phyloP scores from a whole-genome alignment of 2,113 vertebrate species.

The Cynopterus brachyotis region DNA sequence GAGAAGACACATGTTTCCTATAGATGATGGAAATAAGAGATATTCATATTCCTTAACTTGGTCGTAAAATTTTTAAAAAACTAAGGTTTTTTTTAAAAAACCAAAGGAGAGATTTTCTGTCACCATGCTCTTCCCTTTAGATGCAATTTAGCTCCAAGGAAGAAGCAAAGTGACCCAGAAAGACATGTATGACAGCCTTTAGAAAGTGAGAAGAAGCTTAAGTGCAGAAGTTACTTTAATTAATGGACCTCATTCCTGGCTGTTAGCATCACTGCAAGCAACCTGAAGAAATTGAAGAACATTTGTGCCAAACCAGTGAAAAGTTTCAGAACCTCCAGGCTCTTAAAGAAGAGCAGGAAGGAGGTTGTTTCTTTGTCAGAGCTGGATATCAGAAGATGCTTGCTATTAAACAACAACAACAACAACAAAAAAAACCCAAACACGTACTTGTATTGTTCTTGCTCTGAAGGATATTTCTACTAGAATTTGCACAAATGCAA shows the following conservation, averaged over 20 bases:
- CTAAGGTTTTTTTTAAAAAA: background rate
- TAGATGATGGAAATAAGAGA: background rate
- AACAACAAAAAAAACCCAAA: background rate
- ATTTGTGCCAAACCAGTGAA: background rate
- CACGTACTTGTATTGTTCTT: background rate
- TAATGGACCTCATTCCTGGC: background rate
- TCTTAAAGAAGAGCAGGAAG: background rate
- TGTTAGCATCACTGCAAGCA: background rate
- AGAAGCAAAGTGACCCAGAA: constrained; percentile 46
- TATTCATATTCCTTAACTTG: background rate
- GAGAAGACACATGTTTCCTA: constrained; percentile 13
- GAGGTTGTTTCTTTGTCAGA: background rate
- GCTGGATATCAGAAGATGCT: background rate
- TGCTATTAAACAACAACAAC: background rate
- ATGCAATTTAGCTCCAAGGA: background rate
- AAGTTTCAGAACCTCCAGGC: background rate
- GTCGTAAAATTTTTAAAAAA: constrained; percentile 38
- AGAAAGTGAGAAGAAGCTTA: background rate
- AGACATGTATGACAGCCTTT: background rate
- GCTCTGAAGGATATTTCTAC: background rate
- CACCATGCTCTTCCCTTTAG: background rate
- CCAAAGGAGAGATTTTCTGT: background rate
- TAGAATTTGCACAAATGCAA: background rate
- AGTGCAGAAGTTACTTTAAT: constrained; percentile 56
- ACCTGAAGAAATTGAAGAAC: background rate